These are phyloP conservation scores for Zoanthus solanderi DNA, from an alignment of 92 coral and sea anemone species.

Conservation along the genomic window DNA sequence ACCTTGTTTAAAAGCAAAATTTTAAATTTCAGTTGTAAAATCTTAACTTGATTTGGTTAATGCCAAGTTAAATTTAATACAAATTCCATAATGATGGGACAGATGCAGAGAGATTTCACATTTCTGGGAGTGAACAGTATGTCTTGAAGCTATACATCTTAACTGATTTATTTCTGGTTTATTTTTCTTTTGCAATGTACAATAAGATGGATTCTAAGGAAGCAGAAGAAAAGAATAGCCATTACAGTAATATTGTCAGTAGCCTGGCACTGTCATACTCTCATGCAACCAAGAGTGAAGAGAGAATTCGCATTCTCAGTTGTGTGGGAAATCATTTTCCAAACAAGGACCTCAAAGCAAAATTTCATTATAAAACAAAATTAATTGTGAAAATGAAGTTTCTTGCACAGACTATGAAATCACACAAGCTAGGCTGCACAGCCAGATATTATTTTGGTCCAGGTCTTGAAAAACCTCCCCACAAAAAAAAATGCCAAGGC, in stretches of 20 bases:
- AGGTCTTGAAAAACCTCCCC: conserved; percentile 3
- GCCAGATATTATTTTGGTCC: conserved; percentile 25
- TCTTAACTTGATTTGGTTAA: no score
- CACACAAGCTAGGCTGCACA: conserved; percentile 29
- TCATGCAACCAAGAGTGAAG: conserved; percentile 6
- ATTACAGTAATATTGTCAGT: conserved; percentile 15
- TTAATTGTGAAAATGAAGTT: neutral
- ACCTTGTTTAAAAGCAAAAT: neutral
- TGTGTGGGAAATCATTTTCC: neutral
- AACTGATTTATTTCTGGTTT: neutral
- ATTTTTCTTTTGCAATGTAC: neutral
- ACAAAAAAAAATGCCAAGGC: neutral
- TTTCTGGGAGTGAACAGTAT: neutral
- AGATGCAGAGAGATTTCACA: neutral
- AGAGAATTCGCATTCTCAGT: conserved; percentile 18
- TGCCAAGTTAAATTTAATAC: no score
- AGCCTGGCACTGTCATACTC: conserved; percentile 43
- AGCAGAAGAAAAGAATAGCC: neutral
- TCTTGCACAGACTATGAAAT: conserved; percentile 31
- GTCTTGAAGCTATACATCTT: neutral
- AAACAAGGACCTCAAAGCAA: neutral
- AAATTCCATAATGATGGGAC: neutral
- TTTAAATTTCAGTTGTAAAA: no score
- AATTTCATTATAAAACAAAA: conserved; percentile 7
- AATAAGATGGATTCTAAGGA: neutral